phyloP scores from a whole-genome alignment of 2,888 invertebrate genomes.

The Orchesella flavescens region DNA sequence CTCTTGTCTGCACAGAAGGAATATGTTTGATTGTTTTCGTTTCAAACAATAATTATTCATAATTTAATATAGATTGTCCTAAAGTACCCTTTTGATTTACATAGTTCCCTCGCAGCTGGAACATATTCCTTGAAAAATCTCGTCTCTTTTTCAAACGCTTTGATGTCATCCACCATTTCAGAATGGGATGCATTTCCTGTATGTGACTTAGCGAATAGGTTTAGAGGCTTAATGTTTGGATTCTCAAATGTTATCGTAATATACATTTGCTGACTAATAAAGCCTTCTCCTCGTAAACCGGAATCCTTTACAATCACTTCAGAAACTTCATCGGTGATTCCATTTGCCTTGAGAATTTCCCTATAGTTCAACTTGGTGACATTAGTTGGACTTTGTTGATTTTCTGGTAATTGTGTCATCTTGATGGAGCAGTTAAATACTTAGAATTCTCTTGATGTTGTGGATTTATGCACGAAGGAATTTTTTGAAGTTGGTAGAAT shows the following conservation, averaged over 20 bases:
- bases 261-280: conserved; percentile 12
- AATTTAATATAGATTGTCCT: too few species aligned
- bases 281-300: conserved; percentile 37
- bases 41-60: too few species aligned
- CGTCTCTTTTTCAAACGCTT: conserved; percentile 53
- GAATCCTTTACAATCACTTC: conserved; percentile 41
- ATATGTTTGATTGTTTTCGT: too few species aligned
- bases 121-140: conserved; percentile 32
- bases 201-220: conserved; percentile 48
- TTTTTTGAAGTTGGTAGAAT: too few species aligned
- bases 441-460: too few species aligned
- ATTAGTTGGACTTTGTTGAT: not conserved
- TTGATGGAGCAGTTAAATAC: too few species aligned
- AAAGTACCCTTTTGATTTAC: conserved; percentile 52
- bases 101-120: conserved; percentile 42
- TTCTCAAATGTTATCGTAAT: conserved; percentile 35
- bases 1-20: not conserved
- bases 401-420: too few species aligned
- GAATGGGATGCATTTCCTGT: not conserved
- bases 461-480: too few species aligned
- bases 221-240: conserved; percentile 15
- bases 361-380: not conserved
- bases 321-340: conserved; percentile 30
- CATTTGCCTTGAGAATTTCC: conserved; percentile 23
- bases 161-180: conserved; percentile 23